Conservation (phyloP, 2,797 vertebrate genomes). For the Acropternis orthonyx region DNA sequence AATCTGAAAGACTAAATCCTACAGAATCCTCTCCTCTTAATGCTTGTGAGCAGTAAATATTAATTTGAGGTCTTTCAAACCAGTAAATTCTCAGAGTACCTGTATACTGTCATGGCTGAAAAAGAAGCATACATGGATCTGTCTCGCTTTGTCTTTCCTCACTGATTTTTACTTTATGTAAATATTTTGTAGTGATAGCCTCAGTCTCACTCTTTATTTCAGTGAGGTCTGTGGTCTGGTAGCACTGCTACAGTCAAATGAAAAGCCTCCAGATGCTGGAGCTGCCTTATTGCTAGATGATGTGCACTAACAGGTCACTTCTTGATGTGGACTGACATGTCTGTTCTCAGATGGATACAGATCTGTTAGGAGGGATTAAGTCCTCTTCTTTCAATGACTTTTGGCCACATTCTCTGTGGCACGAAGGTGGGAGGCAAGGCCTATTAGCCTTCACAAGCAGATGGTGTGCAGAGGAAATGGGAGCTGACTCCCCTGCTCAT, state of each 20-base stretch:
- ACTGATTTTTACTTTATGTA: not conserved
- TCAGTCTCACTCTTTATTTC: not conserved
- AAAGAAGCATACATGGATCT: not conserved
- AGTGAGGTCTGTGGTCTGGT: not conserved
- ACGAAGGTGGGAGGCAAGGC: fast-evolving
- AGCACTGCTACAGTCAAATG: not conserved
- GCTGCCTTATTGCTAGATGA: not conserved
- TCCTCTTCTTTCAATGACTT: not conserved
- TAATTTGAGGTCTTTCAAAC: not conserved
- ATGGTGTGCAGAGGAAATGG: fast-evolving
- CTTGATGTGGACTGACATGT: not conserved
- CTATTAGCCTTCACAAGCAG: not conserved
- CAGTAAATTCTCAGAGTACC: not conserved
- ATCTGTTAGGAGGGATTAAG: not conserved
- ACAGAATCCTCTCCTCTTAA: not conserved
- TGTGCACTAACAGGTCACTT: not conserved
- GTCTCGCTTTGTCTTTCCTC: not conserved
- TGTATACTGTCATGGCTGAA: not conserved
- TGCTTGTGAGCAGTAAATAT: not conserved
- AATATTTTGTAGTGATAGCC: not conserved
- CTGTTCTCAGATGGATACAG: not conserved
- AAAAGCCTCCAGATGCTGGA: not conserved
- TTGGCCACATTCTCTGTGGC: not conserved
- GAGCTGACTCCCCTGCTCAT: not conserved
- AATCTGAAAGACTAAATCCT: not conserved